Conservation (phyloP, 2,888 invertebrate species). For the Cephonodes hylas region DNA sequence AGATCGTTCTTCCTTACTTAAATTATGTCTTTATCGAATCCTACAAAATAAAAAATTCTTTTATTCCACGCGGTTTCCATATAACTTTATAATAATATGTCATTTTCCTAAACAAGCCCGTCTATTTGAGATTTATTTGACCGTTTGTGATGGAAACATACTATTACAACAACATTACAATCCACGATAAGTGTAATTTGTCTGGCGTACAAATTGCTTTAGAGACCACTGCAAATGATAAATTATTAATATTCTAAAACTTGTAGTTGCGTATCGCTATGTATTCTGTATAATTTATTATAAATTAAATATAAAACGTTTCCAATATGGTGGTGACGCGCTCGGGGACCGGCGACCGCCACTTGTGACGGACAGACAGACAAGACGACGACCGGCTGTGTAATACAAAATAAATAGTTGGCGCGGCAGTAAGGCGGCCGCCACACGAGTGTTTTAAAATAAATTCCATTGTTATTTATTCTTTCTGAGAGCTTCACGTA, state of each 20-base stretch:
- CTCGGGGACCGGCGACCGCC: slow-evolving; percentile 5
- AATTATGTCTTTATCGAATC: too few relatives aligned
- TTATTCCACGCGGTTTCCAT: too few relatives aligned
- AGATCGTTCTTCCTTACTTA: too few relatives aligned
- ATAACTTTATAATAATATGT: not conserved
- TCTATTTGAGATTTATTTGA: not conserved
- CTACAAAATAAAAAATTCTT: too few relatives aligned
- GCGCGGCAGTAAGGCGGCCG: slow-evolving; percentile 5
- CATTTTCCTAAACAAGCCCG: not conserved
- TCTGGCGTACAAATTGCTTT: not conserved
- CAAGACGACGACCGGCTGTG: slow-evolving; percentile 16
- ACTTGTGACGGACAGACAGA: slow-evolving; percentile 14
- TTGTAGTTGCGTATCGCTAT: not conserved
- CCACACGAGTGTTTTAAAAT: not conserved
- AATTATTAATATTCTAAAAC: slow-evolving; percentile 1
- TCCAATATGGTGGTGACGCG: slow-evolving; percentile 15
- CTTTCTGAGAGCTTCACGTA: too few relatives aligned
- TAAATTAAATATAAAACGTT: slow-evolving; percentile 12
- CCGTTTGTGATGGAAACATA: not conserved
- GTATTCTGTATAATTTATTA: slow-evolving; percentile 6
- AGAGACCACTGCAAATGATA: not conserved
- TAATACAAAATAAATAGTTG: slow-evolving; percentile 16
- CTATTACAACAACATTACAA: not conserved
- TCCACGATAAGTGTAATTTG: not conserved
- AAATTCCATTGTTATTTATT: not conserved